Base-by-base conservation (phyloP, 2,888 invertebrate species). In the Amblyjoppa fuscipennis region DNA sequence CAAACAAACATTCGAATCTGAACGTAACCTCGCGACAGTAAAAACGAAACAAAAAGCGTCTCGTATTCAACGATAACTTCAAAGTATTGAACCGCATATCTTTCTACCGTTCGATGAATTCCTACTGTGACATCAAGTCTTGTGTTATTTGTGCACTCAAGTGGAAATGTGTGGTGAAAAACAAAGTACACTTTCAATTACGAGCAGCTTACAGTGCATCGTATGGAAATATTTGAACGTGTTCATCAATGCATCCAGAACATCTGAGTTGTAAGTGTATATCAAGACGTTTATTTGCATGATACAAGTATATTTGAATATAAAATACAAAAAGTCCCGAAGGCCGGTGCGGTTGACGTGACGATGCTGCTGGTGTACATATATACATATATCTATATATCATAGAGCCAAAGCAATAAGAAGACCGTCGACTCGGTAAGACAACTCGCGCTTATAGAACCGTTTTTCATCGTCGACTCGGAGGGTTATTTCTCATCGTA, bases 401-500 rank as follows among this genome's bases (percentile, higher is more conserved):
- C 1, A 9, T 1, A 41, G 11, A 41, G 11, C 13, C 41, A 51
- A 73, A 56, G 38, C 28, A 34, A 71, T 51, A 34, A 64, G 31
- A 61, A 61, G 16, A 64, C 28, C 28, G 31, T 61, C 16, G 13
- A 3, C 16, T 61, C 61, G 4, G 51, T 51, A 11, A 78, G 31
- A 61, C 70, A 70, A 80, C 31, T 34, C 25, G 51, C 61, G 64
- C 71, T 31, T 73, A 38, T 13, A 49, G 34, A 20, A 76, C 49
- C 31, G 41, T 61, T 74, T 41, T 49, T 66, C 51, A 45, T 75
- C 64, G 61, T 64, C 6, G 51, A 66, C 16, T 66, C 41, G 34
- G 75, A 20, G 51, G 9, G 34, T 51, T 75, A 75, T 75, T 51
- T 20, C 64, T 66, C 75, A 66, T 64, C 31, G 13, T 64, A 75